These are phyloP conservation scores for Brenthis ino DNA, from an alignment of 2,888 invertebrate species.

Conservation along the genomic window DNA sequence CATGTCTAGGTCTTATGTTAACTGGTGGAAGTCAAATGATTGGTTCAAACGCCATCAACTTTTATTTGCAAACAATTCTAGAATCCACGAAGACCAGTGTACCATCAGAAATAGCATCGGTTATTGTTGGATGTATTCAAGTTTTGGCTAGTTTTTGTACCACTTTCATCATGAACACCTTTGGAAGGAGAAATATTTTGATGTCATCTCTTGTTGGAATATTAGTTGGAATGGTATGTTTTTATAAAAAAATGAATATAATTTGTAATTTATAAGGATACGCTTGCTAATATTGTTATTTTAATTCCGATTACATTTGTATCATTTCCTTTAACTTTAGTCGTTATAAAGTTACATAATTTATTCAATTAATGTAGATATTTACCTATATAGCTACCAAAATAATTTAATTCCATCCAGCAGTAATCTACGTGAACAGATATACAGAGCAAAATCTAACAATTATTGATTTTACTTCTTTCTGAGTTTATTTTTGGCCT, in stretches of 20 bases:
- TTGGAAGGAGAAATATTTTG: conserved; percentile 54
- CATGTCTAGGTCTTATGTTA: conserved; percentile 45
- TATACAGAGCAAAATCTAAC: no score
- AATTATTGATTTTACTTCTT: no score
- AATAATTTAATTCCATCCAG: no score
- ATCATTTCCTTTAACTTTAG: no score
- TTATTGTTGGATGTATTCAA: conserved; percentile 58
- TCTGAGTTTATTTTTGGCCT: no score
- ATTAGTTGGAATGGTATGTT: conserved; percentile 52
- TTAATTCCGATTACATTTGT: no score
- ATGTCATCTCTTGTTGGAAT: conserved; percentile 44
- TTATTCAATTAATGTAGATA: no score
- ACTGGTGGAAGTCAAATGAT: conserved; percentile 47
- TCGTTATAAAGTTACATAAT: no score
- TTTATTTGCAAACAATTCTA: conserved; percentile 62
- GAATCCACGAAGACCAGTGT: conserved; percentile 59
- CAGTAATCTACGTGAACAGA: no score
- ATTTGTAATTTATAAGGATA: no score
- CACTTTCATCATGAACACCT: conserved; percentile 49
- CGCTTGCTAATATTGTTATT: no score
- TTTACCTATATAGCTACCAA: no score
- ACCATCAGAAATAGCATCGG: conserved; percentile 55
- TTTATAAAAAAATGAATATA: neutral
- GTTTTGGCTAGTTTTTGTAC: conserved; percentile 55
- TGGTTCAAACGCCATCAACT: conserved; percentile 58